Base-by-base conservation (phyloP, 2,888 invertebrate species). In the Machimus atricapillus region DNA sequence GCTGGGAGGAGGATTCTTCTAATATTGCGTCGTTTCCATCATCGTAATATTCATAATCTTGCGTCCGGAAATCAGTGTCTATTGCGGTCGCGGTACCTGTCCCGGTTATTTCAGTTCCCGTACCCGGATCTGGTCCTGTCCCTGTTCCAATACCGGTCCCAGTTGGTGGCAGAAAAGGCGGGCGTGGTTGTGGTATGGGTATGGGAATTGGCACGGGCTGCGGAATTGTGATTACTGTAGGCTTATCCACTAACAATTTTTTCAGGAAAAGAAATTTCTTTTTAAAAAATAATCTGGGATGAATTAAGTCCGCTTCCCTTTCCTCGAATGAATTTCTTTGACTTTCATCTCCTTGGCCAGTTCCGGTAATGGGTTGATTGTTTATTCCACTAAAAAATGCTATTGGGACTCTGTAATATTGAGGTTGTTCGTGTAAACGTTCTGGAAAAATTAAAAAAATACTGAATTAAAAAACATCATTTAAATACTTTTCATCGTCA, bases 241-340 rank as follows among this genome's bases (percentile, higher is more conserved):
- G 79, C 16, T 79, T 79, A 27, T 79, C 79, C 14, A 46, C 79
- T n/a, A 79, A 79, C 4, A 79, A 40, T 52, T 79, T 79, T 52
- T 79, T 79, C n/a, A 79, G 31, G 1, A 79, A 16, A 7, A 79
- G 52, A 27, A 79, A 79, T 52, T 79, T 79, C 31, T 79, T 79
- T 79, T 79, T 79, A 27, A 79, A 40, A 79, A 79, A 79, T 79
- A 79, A 52, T 27, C 79, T 46, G 12, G 79, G 79, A 23, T 79
- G 52, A 27, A 27, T 52, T 27, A 46, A 79, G 52, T 46, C 52
- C 16, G 27, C 52, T 23, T 46, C 43, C 2, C 79, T 16, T 46
- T 46, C 16, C n/a, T 52, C 14, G 43, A 40, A 40, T 40, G 40
- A 23, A 46, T 27, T 79, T 46, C 79, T 23, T 27, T 27, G 27